Conservation (phyloP, 1,140 invertebrate genomes). For the Papilio xuthus region DNA sequence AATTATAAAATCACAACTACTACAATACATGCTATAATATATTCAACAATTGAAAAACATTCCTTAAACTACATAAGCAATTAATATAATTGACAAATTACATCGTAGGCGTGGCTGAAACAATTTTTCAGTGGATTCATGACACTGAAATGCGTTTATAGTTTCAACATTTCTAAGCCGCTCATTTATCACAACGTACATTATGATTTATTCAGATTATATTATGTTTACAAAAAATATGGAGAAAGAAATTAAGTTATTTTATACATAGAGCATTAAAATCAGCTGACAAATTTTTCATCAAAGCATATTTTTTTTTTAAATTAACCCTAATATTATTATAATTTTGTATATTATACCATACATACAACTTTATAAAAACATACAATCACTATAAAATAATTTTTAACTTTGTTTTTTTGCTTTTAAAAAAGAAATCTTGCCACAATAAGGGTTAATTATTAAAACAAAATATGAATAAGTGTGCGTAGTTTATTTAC, state of each 20-base stretch:
- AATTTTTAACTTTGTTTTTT: too few relatives aligned
- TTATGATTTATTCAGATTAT: conserved; percentile 1
- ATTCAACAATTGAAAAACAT: not conserved
- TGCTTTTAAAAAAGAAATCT: too few relatives aligned
- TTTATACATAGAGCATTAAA: not conserved
- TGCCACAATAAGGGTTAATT: too few relatives aligned
- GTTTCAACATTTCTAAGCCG: conserved; percentile 5
- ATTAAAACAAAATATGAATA: too few relatives aligned
- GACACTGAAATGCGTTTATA: conserved; percentile 1
- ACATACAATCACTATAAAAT: too few relatives aligned
- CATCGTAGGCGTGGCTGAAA: conserved; percentile 8
- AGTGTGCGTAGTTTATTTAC: too few relatives aligned
- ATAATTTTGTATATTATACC: too few relatives aligned
- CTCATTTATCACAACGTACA: not conserved
- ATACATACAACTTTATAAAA: too few relatives aligned
- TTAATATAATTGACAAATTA: conserved; percentile 23
- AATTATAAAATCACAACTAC: not conserved
- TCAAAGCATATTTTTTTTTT: too few relatives aligned
- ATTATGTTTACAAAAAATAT: conserved; percentile 3
- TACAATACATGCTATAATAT: not conserved
- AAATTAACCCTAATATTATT: too few relatives aligned
- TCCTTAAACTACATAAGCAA: not conserved
- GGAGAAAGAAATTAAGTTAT: conserved; percentile 11
- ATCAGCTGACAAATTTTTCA: not conserved
- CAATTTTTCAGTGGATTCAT: conserved; percentile 4